phyloP scores from a whole-genome alignment of 2,797 vertebrate genomes.

The Meda fulgida region DNA sequence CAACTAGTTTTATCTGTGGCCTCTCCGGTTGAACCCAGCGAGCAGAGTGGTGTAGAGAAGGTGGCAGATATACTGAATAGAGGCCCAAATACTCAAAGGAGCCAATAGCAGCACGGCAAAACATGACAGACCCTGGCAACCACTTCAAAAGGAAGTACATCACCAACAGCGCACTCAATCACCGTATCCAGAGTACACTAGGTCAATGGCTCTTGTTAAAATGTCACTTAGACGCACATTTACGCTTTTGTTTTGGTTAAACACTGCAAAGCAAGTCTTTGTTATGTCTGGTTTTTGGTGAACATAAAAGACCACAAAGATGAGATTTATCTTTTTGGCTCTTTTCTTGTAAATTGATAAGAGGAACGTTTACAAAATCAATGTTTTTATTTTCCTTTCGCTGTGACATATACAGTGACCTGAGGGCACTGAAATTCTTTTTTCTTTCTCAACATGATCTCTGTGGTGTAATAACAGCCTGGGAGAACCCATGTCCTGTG shows the following conservation, averaged over 20 bases:
- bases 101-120: slow-evolving; percentile 45
- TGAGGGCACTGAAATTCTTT: slow-evolving; percentile 55
- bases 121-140: slow-evolving; percentile 45
- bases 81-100: slow-evolving; percentile 41
- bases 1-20: slow-evolving; percentile 55
- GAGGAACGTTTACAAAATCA: slow-evolving; percentile 4
- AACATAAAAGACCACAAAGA: slow-evolving; percentile 12
- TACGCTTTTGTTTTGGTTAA: slow-evolving; percentile 36
- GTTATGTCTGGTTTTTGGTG: slow-evolving; percentile 27
- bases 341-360: slow-evolving; percentile 15
- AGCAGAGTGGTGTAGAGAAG: slow-evolving; percentile 50
- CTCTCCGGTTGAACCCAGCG: slow-evolving; percentile 62
- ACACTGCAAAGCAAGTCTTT: slow-evolving; percentile 14
- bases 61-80: slow-evolving; percentile 37
- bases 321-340: background rate
- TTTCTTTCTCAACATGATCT: slow-evolving; percentile 34
- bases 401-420: slow-evolving; percentile 57
- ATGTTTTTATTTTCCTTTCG: slow-evolving; percentile 44
- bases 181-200: slow-evolving; percentile 16
- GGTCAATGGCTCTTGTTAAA: slow-evolving; percentile 31
- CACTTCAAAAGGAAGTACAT: slow-evolving; percentile 47
- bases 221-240: background rate
- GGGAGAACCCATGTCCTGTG: slow-evolving; percentile 61
- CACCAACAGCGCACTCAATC: slow-evolving; percentile 31
- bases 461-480: slow-evolving; percentile 63